These are phyloP conservation scores for Polylopha cassiicola DNA, from an alignment of 2,888 invertebrate genomes.

Conservation along the genomic window DNA sequence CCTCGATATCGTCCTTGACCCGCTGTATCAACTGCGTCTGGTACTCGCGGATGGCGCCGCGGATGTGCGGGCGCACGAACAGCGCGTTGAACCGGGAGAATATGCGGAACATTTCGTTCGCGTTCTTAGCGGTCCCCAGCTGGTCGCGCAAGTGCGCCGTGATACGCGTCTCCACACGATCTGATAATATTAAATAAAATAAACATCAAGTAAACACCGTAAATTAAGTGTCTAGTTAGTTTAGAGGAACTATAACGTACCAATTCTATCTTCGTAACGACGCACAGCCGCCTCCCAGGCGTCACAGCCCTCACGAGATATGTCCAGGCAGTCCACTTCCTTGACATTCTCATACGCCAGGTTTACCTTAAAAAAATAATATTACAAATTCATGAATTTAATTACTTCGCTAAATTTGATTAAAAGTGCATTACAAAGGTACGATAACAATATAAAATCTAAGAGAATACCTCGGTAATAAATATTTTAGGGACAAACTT, in stretches of 20 bases:
- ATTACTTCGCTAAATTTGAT: too few relatives aligned
- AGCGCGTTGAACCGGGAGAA: constrained; percentile 98
- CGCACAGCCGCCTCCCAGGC: constrained; percentile 99
- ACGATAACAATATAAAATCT: too few relatives aligned
- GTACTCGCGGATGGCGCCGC: constrained; percentile 99
- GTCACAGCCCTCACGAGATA: constrained; percentile 96
- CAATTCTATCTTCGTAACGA: constrained; percentile 98
- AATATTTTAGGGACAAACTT: too few relatives aligned
- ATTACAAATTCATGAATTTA: background rate
- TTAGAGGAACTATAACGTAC: constrained; percentile 38
- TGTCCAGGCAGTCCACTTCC: constrained; percentile 98
- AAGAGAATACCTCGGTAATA: too few relatives aligned
- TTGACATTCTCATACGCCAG: constrained; percentile 98
- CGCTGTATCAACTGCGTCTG: constrained; percentile 99
- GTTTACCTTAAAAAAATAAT: constrained; percentile 78
- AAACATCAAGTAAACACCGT: background rate
- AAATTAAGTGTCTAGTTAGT: background rate
- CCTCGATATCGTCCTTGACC: constrained; percentile 99
- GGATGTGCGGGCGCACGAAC: constrained; percentile 98
- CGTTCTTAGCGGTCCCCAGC: constrained; percentile 98
- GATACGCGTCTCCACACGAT: constrained; percentile 98
- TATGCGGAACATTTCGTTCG: constrained; percentile 99
- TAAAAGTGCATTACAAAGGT: too few relatives aligned
- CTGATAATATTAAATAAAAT: too few relatives aligned
- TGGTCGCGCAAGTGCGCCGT: constrained; percentile 98